Percentiles rank a stretch among this genome's conserved stretches.
These are phyloP conservation scores for Spinus olivaceus DNA, from an alignment of 2,797 vertebrate genomes.

Conservation along the genomic window DNA sequence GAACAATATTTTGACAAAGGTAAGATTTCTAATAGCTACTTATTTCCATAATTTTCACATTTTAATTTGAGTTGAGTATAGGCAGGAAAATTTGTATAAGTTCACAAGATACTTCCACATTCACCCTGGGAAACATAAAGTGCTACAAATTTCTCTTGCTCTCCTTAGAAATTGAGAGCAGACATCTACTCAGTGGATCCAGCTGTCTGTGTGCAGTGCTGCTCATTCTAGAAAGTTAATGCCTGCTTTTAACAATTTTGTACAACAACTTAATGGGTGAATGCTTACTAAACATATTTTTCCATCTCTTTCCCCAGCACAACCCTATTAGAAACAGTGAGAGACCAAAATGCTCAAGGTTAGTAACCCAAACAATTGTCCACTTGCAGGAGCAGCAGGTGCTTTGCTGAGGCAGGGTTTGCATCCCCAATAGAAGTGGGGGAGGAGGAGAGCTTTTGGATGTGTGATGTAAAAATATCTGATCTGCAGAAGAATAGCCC, in stretches of 20 bases:
- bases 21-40: not conserved
- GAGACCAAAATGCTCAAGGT: not conserved
- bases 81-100: not conserved
- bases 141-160: not conserved
- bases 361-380: not conserved
- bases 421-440: accelerated
- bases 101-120: not conserved
- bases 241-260: not conserved
- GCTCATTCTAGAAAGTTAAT: not conserved
- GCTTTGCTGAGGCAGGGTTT: not conserved
- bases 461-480: not conserved
- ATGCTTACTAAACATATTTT: not conserved
- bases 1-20: not conserved
- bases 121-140: not conserved
- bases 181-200: not conserved
- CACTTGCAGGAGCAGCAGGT: not conserved
- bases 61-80: not conserved
- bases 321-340: not conserved
- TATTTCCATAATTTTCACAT: not conserved
- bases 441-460: not conserved
- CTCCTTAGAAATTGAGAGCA: not conserved
- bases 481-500: not conserved
- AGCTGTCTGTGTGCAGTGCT: not conserved
- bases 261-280: not conserved
- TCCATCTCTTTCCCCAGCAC: not conserved